Conservation (phyloP, 1,140 invertebrate genomes). For the Myzus persicae region DNA sequence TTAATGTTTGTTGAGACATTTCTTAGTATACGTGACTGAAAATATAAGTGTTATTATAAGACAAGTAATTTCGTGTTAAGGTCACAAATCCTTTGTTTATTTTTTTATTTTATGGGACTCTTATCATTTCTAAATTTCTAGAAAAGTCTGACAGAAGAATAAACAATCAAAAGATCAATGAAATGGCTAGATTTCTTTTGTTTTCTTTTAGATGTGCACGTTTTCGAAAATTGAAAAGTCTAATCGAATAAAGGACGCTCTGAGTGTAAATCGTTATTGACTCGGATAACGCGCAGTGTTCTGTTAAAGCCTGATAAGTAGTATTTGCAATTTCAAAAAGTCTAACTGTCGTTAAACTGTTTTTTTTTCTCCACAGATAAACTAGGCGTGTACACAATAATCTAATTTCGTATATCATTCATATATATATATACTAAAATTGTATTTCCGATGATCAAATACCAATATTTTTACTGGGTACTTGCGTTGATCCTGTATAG, state of each 20-base stretch:
- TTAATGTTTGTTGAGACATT: not conserved
- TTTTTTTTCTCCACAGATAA: not conserved
- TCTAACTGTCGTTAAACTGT: not conserved
- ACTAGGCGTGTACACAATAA: not conserved
- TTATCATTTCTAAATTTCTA: constrained; percentile 14
- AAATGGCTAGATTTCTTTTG: not conserved
- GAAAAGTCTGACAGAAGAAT: not conserved
- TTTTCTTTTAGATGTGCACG: not conserved
- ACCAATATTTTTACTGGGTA: not conserved
- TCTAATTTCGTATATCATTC: not conserved
- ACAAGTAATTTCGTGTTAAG: not conserved
- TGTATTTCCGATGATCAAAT: not conserved
- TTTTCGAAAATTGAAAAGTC: not conserved
- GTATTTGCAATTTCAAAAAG: constrained; percentile 16
- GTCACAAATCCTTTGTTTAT: constrained; percentile 17
- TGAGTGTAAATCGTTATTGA: constrained; percentile 18
- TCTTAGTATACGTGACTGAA: not conserved
- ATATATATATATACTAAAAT: not conserved
- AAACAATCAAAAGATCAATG: not conserved
- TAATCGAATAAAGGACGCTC: not conserved
- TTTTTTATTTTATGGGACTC: not conserved
- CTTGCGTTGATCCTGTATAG: not conserved
- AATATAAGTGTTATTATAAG: not conserved
- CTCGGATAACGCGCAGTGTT: not conserved
- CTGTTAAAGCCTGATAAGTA: not conserved